Percentiles rank a stretch among this genome's conserved stretches.
These are phyloP conservation scores for Micronisus gabar DNA, from an alignment of 2,113 vertebrate genomes.

Conservation along the genomic window DNA sequence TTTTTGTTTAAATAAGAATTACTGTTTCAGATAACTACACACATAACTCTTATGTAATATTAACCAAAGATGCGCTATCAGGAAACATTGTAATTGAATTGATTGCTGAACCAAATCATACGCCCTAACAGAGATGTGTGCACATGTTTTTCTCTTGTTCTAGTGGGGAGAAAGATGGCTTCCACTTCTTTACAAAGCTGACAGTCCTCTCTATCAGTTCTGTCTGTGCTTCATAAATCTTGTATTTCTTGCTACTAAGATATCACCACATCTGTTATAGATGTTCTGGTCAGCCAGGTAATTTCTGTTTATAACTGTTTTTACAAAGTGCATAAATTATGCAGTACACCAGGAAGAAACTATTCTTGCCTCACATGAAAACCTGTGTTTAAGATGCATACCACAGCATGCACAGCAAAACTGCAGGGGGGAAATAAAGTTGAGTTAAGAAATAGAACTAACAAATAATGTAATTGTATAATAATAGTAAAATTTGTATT, in stretches of 20 bases:
- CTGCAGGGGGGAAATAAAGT: neutral
- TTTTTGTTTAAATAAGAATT: neutral
- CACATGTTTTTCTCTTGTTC: neutral
- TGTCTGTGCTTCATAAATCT: neutral
- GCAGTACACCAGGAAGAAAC: neutral
- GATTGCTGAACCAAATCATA: neutral
- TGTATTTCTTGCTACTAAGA: neutral
- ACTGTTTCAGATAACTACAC: neutral
- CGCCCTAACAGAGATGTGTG: rapidly evolving
- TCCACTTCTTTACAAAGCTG: neutral
- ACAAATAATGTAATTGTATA: neutral
- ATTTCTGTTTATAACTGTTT: neutral
- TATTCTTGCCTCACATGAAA: neutral
- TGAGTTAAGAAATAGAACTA: neutral
- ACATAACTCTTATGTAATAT: neutral
- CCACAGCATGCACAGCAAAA: neutral
- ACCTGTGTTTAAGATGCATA: neutral
- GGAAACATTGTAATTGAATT: neutral
- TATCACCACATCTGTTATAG: neutral
- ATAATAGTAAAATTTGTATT: neutral
- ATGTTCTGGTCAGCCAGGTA: neutral
- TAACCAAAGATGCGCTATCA: neutral
- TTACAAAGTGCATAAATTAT: neutral
- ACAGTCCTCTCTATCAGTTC: neutral
- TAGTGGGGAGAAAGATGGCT: neutral